Evolutionary conservation across 2,888 invertebrate species (phyloP), one percentile per base, ranked within the genome.

Genomic region (Agrochola circellaris): DNA sequence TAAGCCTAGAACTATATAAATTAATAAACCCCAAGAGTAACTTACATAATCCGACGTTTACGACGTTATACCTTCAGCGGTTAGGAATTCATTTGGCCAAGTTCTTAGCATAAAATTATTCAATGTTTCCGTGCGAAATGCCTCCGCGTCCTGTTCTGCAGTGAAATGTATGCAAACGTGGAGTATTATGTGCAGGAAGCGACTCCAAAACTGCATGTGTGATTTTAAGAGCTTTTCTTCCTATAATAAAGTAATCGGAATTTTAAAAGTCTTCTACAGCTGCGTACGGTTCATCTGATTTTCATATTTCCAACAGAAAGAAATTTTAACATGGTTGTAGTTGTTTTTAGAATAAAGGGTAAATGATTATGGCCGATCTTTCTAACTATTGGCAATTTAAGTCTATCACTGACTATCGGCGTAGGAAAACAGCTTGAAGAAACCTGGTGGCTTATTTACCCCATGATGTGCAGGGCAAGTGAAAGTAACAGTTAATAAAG

Each of bases 41-140:
- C 20, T 68, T 61, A 9, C 48, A 61, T 67, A 74, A 74, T 70
- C 61, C 34, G 75, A 79, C 85, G 82, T 86, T 81, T 34, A 73
- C 70, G 61, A 68, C 26, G 30, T 79, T 73, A 80, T 89, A 79
- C 71, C 67, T 58, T 61, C 51, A 75, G 67, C 71, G 56, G 81
- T 81, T 81, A 79, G 87, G 88, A 92, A 92, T 92, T 91, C 90
- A 92, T 92, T 92, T 87, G 87, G 88, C 84, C 85, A 89, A 89
- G 90, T 89, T 89, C 90, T 89, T 88, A 87, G 88, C 89, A 89
- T 88, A 90, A 90, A 92, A 91, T 92, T 91, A 93, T 93, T 93
- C 92, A 92, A 91, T 92, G 92, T 91, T 92, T 90, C 91, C 89
- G 88, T 82, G 89, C 80, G 86, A 91, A 93, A 93, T 91, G 90